These are phyloP conservation scores for Pollicipes pollicipes DNA, from an alignment of 1,140 invertebrate species.

Conservation along the genomic window DNA sequence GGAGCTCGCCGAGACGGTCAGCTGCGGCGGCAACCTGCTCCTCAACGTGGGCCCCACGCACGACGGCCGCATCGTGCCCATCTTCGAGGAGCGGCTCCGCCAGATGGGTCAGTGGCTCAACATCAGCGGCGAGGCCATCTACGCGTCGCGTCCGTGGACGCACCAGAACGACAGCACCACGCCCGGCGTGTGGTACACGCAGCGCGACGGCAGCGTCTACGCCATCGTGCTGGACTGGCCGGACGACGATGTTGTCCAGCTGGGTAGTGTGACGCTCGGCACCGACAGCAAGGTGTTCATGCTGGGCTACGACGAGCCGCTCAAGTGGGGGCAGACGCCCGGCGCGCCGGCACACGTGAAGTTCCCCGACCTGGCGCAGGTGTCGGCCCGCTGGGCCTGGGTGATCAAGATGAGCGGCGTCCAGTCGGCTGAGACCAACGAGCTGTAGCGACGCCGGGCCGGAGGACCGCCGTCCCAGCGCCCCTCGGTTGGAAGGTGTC, in stretches of 20 bases:
- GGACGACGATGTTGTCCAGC: constrained; percentile 18
- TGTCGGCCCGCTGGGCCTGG: constrained; percentile 12
- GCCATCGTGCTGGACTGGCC: constrained; percentile 28
- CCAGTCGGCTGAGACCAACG: background rate
- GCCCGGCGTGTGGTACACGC: constrained; percentile 31
- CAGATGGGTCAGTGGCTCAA: constrained; percentile 50
- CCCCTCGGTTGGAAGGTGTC: background rate
- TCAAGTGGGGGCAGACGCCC: background rate
- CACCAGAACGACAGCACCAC: constrained; percentile 64
- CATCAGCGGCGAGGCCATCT: constrained; percentile 78
- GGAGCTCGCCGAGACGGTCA: constrained; percentile 61
- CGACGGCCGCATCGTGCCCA: constrained; percentile 67
- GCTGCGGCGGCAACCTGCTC: constrained; percentile 73
- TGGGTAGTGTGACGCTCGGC: constrained; percentile 21
- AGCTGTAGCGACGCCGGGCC: background rate
- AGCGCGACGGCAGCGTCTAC: constrained; percentile 22
- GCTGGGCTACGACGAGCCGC: constrained; percentile 19
- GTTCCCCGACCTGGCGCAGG: constrained; percentile 11
- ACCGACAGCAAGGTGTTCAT: constrained; percentile 20
- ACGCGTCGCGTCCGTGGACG: constrained; percentile 54
- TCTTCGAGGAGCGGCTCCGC: constrained; percentile 70
- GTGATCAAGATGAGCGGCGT: constrained; percentile 5
- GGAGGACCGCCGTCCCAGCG: too few species aligned
- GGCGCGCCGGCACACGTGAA: background rate
- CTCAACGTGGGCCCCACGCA: constrained; percentile 82